phyloP scores from a whole-genome alignment of 2,113 vertebrate species.

The Trichechus manatus region DNA sequence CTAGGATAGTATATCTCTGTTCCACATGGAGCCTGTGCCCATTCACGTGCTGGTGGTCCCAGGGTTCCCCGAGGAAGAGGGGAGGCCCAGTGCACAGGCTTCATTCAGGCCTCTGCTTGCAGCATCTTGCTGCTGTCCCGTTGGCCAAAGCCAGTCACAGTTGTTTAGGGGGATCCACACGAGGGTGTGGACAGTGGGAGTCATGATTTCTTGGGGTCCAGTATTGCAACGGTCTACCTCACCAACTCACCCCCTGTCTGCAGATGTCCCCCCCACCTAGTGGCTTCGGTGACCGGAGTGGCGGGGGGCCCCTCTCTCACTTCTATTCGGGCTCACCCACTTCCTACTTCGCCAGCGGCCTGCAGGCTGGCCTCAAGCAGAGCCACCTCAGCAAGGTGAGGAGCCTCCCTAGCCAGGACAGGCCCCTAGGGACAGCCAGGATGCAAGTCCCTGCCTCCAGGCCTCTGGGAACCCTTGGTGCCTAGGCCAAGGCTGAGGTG shows the following conservation, averaged over 20 bases:
- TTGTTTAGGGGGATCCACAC: background rate
- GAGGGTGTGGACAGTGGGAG: background rate
- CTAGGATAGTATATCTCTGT: background rate
- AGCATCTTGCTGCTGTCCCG: background rate
- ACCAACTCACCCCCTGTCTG: background rate
- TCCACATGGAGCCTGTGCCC: background rate
- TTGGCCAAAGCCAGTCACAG: background rate
- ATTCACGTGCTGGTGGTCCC: background rate
- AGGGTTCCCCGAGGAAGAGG: background rate
- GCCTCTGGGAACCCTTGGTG: background rate
- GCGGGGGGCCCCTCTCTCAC: slow-evolving; percentile 84
- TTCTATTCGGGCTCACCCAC: slow-evolving; percentile 89
- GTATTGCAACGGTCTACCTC: background rate
- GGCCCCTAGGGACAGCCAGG: background rate
- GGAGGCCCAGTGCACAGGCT: background rate
- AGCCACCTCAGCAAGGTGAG: slow-evolving; percentile 93
- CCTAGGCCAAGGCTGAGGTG: too few relatives aligned
- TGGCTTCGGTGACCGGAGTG: slow-evolving; percentile 86
- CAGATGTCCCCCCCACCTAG: slow-evolving; percentile 84
- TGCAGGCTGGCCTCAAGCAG: slow-evolving; percentile 87
- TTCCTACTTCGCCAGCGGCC: slow-evolving; percentile 91
- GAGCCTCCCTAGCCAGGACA: background rate
- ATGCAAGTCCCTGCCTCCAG: background rate
- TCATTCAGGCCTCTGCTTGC: background rate
- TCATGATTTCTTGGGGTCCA: background rate